Conservation (phyloP, 2,888 invertebrate species). For the Calameuta idolon region DNA sequence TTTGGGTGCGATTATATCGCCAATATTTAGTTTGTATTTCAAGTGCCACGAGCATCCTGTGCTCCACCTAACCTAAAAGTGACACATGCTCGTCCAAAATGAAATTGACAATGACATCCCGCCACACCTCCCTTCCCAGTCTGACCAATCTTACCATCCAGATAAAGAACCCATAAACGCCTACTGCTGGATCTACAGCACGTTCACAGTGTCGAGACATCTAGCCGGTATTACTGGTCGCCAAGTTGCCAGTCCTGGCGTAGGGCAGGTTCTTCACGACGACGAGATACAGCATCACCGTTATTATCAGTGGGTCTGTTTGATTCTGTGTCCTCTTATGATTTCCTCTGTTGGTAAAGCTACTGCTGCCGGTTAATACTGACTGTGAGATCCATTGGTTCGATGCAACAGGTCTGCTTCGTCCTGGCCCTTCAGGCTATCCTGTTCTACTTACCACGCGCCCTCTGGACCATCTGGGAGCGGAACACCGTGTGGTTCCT, state of each 20-base stretch:
- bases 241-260: conserved; percentile 70
- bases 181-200: conserved; percentile 85
- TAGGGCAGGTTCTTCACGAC: conserved; percentile 64
- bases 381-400: neutral
- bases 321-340: neutral
- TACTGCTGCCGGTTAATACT: neutral
- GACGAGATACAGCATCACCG: conserved; percentile 72
- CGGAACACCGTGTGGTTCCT: conserved; percentile 74
- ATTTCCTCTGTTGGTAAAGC: neutral
- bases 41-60: neutral
- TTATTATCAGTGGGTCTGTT: conserved; percentile 79
- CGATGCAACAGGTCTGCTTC: conserved; percentile 68
- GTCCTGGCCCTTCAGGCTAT: conserved; percentile 76
- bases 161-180: conserved; percentile 77
- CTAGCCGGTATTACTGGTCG: conserved; percentile 69
- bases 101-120: conserved; percentile 4
- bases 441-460: conserved; percentile 78
- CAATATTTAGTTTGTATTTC: neutral
- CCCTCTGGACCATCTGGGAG: conserved; percentile 81
- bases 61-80: conserved; percentile 11
- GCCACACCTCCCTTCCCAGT: neutral
- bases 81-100: neutral
- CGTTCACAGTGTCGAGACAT: conserved; percentile 70
- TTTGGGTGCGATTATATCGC: too few species aligned
- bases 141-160: conserved; percentile 2